Evolutionary conservation across 2,113 vertebrate genomes (phyloP).

Genomic region (Channa argus): DNA sequence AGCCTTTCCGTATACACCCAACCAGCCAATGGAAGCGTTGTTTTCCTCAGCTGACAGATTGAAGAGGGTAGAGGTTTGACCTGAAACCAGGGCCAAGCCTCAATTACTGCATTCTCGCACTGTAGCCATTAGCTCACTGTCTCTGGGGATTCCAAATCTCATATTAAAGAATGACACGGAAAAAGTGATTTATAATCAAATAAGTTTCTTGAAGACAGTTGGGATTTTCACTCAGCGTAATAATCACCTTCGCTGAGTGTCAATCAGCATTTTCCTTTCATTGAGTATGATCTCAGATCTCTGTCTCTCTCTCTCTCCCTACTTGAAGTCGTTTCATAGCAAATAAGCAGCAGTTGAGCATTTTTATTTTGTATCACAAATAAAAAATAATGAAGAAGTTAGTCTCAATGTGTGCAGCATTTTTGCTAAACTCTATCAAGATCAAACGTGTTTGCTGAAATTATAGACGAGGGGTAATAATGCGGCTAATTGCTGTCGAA

Average conservation of each 20-base stretch:
- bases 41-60: constrained; percentile 61
- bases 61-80: constrained; percentile 70
- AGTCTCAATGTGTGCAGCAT: constrained; percentile 12
- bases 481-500: constrained; percentile 7
- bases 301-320: background rate
- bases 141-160: constrained; percentile 76
- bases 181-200: constrained; percentile 79
- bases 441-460: constrained; percentile 6
- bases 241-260: constrained; percentile 48
- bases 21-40: constrained; percentile 58
- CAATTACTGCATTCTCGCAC: constrained; percentile 78
- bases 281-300: constrained; percentile 18
- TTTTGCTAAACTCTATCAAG: background rate
- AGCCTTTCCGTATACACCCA: constrained; percentile 41
- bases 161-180: constrained; percentile 76
- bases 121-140: constrained; percentile 82
- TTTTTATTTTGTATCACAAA: constrained; percentile 23
- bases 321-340: constrained; percentile 14
- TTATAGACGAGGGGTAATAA: constrained; percentile 20
- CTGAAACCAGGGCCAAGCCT: constrained; percentile 66
- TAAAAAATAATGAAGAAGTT: constrained; percentile 17
- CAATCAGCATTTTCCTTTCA: constrained; percentile 20
- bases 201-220: constrained; percentile 59
- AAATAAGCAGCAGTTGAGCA: constrained; percentile 3
- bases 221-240: constrained; percentile 55